phyloP scores from a whole-genome alignment of 2,888 invertebrate genomes.

The Ethmia dodecea region DNA sequence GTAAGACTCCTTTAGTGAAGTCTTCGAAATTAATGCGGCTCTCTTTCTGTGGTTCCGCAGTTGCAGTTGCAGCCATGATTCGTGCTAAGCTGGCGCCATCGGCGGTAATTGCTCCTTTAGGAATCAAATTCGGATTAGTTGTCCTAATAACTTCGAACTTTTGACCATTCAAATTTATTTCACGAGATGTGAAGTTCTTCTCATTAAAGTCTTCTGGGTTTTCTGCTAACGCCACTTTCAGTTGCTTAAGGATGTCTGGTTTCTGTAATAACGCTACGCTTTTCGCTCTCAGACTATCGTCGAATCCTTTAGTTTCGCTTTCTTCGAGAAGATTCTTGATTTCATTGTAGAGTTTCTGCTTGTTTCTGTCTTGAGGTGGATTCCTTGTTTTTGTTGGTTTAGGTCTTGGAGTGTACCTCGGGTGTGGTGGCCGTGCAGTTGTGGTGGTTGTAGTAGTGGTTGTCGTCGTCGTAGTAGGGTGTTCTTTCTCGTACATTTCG shows the following conservation, averaged over 20 bases:
- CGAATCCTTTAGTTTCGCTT: slow-evolving; percentile 75
- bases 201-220: slow-evolving; percentile 80
- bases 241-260: slow-evolving; percentile 85
- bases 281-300: slow-evolving; percentile 66
- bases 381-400: slow-evolving; percentile 51
- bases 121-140: slow-evolving; percentile 82
- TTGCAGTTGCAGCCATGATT: slow-evolving; percentile 59
- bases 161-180: slow-evolving; percentile 86
- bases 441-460: slow-evolving; percentile 82
- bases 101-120: slow-evolving; percentile 75
- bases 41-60: slow-evolving; percentile 71
- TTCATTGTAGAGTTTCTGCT: slow-evolving; percentile 78
- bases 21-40: slow-evolving; percentile 85
- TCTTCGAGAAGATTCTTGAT: slow-evolving; percentile 75
- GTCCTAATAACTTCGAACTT: slow-evolving; percentile 85
- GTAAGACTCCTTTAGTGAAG: slow-evolving; percentile 86
- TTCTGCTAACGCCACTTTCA: slow-evolving; percentile 85
- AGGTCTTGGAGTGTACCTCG: slow-evolving; percentile 57
- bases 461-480: slow-evolving; percentile 83
- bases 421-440: slow-evolving; percentile 50
- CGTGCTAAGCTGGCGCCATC: slow-evolving; percentile 60
- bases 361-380: slow-evolving; percentile 70
- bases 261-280: slow-evolving; percentile 80
- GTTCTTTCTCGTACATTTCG: slow-evolving; percentile 81
- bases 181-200: slow-evolving; percentile 84